phyloP scores from a whole-genome alignment of 2,888 invertebrate genomes.

The Euspilapteryx auroguttella region DNA sequence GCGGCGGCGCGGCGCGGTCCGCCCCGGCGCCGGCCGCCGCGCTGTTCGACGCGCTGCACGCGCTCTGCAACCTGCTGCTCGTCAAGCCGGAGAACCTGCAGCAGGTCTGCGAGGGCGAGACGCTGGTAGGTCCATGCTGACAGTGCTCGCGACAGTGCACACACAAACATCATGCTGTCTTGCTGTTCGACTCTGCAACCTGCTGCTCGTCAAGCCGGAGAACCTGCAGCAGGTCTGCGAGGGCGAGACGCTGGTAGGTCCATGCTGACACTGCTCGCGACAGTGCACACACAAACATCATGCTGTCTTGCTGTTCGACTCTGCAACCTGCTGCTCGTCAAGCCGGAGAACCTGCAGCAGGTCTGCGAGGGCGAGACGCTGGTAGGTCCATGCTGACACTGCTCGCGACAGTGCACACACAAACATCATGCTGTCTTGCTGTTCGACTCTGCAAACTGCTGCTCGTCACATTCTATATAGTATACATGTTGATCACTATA shows the following conservation, averaged over 20 bases:
- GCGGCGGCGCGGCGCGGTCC: conserved; percentile 38
- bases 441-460: conserved; percentile 97
- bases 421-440: conserved; percentile 83
- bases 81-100: conserved; percentile 96
- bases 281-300: too few species aligned
- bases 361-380: conserved; percentile 93
- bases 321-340: conserved; percentile 92
- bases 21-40: conserved; percentile 78
- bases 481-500: too few species aligned
- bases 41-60: conserved; percentile 94
- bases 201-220: conserved; percentile 92
- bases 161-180: too few species aligned
- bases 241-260: conserved; percentile 87
- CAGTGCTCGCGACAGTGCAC: too few species aligned
- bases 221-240: conserved; percentile 94
- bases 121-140: conserved; percentile 70
- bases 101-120: conserved; percentile 93
- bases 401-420: too few species aligned
- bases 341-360: conserved; percentile 94
- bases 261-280: too few species aligned
- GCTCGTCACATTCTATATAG: too few species aligned
- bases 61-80: conserved; percentile 91
- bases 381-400: conserved; percentile 65
- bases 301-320: conserved; percentile 93
- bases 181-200: conserved; percentile 96